A percentile compares a stretch with the other conserved stretches of the same genome.
Evolutionary conservation across 2,113 vertebrate species (phyloP).

Genomic region (Otocyon megalotis): DNA sequence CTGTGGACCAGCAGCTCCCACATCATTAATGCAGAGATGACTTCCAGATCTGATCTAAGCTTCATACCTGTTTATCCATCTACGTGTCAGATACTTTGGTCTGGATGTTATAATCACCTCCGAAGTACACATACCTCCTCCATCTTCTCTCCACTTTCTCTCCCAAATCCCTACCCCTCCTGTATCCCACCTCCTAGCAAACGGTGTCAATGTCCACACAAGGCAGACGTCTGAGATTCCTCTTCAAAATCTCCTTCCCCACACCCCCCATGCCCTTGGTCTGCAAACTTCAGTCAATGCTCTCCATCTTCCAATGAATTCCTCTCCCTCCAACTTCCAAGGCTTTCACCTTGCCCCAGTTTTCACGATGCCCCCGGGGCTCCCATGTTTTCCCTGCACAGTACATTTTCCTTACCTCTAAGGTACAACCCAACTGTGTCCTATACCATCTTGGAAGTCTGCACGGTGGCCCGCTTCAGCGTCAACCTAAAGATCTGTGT

Average conservation of each 20-base stretch:
- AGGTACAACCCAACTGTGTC: accelerated
- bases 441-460: neutral
- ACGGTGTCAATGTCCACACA: neutral
- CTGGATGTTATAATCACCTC: neutral
- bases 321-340: neutral
- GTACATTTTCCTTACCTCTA: neutral
- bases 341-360: neutral
- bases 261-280: accelerated
- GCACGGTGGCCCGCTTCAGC: neutral
- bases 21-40: neutral
- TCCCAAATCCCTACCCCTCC: neutral
- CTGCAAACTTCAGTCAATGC: neutral
- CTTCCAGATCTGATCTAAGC: neutral
- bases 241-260: neutral
- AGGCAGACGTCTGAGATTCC: neutral
- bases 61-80: neutral
- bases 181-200: neutral
- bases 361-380: neutral
- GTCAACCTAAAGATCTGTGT: neutral
- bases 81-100: neutral
- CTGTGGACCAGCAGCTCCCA: neutral
- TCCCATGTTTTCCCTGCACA: neutral
- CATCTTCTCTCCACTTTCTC: neutral
- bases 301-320: neutral
- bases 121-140: neutral